phyloP scores from a whole-genome alignment of 1,140 invertebrate genomes.

The Oryctes rhinoceros region DNA sequence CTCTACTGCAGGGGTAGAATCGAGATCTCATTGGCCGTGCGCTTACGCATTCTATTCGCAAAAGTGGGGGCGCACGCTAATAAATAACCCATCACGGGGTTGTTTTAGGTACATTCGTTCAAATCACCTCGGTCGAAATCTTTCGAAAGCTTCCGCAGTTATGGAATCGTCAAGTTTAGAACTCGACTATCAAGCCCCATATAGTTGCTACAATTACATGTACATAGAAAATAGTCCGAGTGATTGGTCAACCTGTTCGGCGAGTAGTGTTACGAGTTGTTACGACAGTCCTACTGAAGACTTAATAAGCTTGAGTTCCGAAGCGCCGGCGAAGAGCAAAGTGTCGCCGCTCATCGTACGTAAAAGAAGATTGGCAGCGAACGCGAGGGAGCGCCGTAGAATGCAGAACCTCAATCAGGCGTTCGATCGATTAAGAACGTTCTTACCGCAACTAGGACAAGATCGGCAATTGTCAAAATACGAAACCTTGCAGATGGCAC shows the following conservation, averaged over 20 bases:
- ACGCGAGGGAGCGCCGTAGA: slow-evolving; percentile 87
- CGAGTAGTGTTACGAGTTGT: slow-evolving; percentile 46
- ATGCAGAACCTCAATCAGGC: slow-evolving; percentile 96
- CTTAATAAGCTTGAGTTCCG: slow-evolving; percentile 49
- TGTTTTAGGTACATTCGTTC: slow-evolving; percentile 31
- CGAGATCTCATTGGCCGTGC: not conserved
- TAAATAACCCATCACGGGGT: not conserved
- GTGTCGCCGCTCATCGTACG: slow-evolving; percentile 80
- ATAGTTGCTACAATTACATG: slow-evolving; percentile 37
- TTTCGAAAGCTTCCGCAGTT: not conserved
- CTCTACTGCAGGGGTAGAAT: not conserved
- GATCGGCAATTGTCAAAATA: slow-evolving; percentile 95
- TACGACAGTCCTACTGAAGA: slow-evolving; percentile 56
- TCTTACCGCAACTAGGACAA: slow-evolving; percentile 88
- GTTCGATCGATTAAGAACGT: slow-evolving; percentile 88
- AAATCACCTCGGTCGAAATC: slow-evolving; percentile 17
- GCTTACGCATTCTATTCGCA: not conserved
- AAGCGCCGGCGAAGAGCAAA: slow-evolving; percentile 68
- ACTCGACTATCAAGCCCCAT: slow-evolving; percentile 25
- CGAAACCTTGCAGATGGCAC: slow-evolving; percentile 97
- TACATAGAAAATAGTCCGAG: slow-evolving; percentile 23
- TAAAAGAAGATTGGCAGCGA: slow-evolving; percentile 87
- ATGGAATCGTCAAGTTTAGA: slow-evolving; percentile 9
- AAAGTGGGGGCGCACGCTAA: not conserved
- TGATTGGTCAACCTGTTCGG: slow-evolving; percentile 48